Percentiles rank a stretch among this genome's conserved stretches.
Conservation (phyloP, 2,113 vertebrate genomes). For the Seriola aureovittata region DNA sequence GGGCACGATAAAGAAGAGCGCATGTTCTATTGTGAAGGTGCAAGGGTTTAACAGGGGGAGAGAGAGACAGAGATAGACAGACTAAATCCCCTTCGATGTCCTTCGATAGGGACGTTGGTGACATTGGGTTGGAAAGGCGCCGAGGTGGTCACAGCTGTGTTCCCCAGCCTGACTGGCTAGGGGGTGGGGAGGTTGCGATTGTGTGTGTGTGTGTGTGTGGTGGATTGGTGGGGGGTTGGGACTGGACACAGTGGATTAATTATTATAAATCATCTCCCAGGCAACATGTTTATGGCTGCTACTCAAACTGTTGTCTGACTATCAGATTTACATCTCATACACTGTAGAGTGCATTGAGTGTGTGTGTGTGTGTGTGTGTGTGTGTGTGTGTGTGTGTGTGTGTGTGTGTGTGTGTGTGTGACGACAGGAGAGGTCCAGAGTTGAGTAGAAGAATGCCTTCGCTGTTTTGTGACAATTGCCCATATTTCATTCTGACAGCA, state of each 20-base stretch:
- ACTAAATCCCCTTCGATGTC: slow-evolving; percentile 75
- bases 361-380: slow-evolving; percentile 1
- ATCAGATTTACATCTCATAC: slow-evolving; percentile 42
- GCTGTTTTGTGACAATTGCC: slow-evolving; percentile 48
- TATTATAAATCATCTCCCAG: slow-evolving; percentile 80
- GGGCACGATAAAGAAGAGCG: slow-evolving; percentile 65
- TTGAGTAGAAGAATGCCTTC: slow-evolving; percentile 49
- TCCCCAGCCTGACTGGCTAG: slow-evolving; percentile 50
- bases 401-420: slow-evolving; percentile 6
- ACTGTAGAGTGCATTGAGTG: not conserved
- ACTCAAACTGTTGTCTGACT: slow-evolving; percentile 55
- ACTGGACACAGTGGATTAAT: slow-evolving; percentile 82
- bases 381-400: not conserved
- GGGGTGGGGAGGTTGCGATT: slow-evolving; percentile 37
- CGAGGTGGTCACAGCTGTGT: slow-evolving; percentile 82
- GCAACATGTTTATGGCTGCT: slow-evolving; percentile 68
- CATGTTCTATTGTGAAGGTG: slow-evolving; percentile 54
- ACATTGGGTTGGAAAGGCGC: slow-evolving; percentile 78
- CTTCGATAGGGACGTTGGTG: slow-evolving; percentile 74
- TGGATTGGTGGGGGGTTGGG: slow-evolving; percentile 49
- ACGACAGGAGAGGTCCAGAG: not conserved
- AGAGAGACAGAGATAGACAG: slow-evolving; percentile 40
- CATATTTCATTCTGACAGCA: slow-evolving; percentile 66
- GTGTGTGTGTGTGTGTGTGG: slow-evolving; percentile 37
- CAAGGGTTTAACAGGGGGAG: slow-evolving; percentile 48